Base-by-base conservation (phyloP, 2,888 invertebrate species). In the Cephus nigrinus region DNA sequence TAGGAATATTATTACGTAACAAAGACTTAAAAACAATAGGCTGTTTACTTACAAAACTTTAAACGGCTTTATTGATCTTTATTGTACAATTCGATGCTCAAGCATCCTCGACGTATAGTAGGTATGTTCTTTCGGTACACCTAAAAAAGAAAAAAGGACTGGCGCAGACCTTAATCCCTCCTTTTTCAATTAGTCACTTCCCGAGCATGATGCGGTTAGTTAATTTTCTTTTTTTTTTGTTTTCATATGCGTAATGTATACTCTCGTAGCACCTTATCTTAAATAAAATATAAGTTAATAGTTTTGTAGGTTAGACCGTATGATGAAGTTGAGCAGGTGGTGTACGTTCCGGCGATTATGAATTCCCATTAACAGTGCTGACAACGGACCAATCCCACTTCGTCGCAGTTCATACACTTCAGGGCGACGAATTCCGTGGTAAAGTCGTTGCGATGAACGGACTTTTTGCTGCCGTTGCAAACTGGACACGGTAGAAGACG, bases 381-480 rank as follows among this genome's bases (percentile, higher is more conserved):
- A 92, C 98, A 99, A 86, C 95, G 94, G 69, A 98, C 96, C 75
- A 99, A 94, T 74, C 98, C 99, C 78, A 97, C 98, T 92, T 98
- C 98, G 90, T 99, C 98, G 92, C 98, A 98, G 91, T 96, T 97
- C 96, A 97, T 97, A 92, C 98, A 98, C 89, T 97, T 97, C 86
- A 99, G 94, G 32, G 98, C 98, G 80, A 97, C 96, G 90, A 98
- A 97, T 92, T 98, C 98, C 68, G 97, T 95, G 0, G 98, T 98
- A 92, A 98, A 98, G 90, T 98, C 96, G 93, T 98, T 98, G 86
- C 98, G 94, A 90, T 97, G 97, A 75, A 98, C 95, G 31, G 98
- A 98, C 92, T 98, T 98, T 94, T 99, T 99, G 91, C 98, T 98
- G 55, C 98, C 98, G 88, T 97, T 98, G 93, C 98, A 99, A 83